phyloP scores from a whole-genome alignment of 2,888 invertebrate species.

The Chaitophorus viminalis region DNA sequence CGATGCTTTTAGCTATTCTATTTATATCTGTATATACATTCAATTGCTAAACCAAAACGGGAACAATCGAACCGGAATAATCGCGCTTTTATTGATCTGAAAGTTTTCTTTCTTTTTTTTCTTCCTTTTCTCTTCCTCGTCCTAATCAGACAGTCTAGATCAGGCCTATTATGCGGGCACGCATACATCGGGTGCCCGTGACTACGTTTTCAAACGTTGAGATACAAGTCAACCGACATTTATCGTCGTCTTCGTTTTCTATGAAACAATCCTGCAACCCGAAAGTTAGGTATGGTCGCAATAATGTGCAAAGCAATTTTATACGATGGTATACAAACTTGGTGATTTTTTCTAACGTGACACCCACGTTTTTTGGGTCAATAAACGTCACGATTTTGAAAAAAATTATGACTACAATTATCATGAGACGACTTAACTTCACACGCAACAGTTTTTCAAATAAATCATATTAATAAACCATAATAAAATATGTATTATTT shows the following conservation, averaged over 20 bases:
- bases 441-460: no score
- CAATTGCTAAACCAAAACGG: slow-evolving; percentile 60
- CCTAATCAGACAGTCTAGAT: slow-evolving; percentile 37
- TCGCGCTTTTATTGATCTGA: slow-evolving; percentile 61
- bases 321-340: no score
- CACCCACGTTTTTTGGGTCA: no score
- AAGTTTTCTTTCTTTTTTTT: slow-evolving; percentile 39
- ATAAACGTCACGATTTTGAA: no score
- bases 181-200: not conserved
- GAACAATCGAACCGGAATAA: slow-evolving; percentile 61
- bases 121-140: not conserved
- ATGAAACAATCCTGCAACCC: no score
- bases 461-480: no score
- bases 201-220: not conserved
- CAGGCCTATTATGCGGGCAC: slow-evolving; percentile 43
- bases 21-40: slow-evolving; percentile 49
- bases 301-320: no score
- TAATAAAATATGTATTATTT: no score
- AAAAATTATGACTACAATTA: no score
- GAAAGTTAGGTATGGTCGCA: no score
- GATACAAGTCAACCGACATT: not conserved
- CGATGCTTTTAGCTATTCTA: slow-evolving; percentile 55
- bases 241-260: not conserved
- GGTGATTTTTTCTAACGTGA: no score
- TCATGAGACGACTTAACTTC: no score